Percentiles rank a stretch among this genome's conserved stretches.
phyloP scores from a whole-genome alignment of 1,140 invertebrate species.

The Eumeta japonica region DNA sequence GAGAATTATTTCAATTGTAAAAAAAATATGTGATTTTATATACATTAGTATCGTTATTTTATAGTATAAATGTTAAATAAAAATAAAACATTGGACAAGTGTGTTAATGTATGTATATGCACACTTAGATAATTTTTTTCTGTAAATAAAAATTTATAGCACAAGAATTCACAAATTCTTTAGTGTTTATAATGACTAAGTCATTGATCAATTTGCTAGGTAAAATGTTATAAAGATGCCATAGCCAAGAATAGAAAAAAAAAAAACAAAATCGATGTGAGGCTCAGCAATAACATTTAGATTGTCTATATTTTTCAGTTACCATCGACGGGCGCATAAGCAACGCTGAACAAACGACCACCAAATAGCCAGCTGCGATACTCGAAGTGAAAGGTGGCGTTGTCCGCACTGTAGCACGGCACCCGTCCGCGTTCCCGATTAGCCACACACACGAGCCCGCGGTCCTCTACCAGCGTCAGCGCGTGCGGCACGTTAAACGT shows the following conservation, averaged over 20 bases:
- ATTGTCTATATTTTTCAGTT: conserved; percentile 5
- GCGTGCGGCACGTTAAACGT: conserved; percentile 79
- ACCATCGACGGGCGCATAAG: conserved; percentile 58
- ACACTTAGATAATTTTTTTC: too few relatives aligned
- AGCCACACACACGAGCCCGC: conserved; percentile 78
- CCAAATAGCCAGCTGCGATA: conserved; percentile 64
- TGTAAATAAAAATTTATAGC: too few relatives aligned
- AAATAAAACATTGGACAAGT: too few relatives aligned
- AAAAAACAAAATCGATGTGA: too few relatives aligned
- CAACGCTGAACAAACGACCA: conserved; percentile 67
- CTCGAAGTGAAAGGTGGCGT: conserved; percentile 64
- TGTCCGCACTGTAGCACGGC: conserved; percentile 69
- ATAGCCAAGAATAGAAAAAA: too few relatives aligned
- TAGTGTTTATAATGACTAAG: conserved; percentile 1
- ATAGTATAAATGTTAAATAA: too few relatives aligned
- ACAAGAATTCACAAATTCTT: too few relatives aligned
- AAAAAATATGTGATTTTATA: background rate
- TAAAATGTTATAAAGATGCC: background rate
- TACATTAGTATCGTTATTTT: background rate
- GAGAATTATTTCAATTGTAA: background rate
- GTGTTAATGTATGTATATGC: too few relatives aligned
- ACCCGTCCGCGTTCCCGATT: conserved; percentile 90
- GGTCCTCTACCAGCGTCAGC: conserved; percentile 74
- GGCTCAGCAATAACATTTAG: too few relatives aligned
- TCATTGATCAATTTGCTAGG: background rate